phyloP scores from a whole-genome alignment of 2,797 vertebrate genomes.

The Dendrocincla tyrannina region DNA sequence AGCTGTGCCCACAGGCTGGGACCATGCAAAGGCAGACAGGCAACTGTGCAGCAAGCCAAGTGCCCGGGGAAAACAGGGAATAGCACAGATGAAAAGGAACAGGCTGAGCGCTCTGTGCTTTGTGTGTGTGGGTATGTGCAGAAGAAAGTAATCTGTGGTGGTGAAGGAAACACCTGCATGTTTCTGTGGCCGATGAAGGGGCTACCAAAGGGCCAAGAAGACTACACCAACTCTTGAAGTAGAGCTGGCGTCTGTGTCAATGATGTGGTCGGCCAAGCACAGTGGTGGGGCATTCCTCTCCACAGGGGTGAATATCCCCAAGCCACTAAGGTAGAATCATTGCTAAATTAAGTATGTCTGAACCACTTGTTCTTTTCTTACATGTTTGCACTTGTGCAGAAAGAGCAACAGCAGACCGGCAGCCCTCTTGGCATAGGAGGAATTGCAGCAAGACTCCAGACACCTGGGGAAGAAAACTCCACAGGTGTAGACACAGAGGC shows the following conservation, averaged over 20 bases:
- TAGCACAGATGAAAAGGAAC: neutral
- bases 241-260: neutral
- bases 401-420: neutral
- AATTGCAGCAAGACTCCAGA: neutral
- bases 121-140: neutral
- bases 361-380: neutral
- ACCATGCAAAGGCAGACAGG: accelerated
- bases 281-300: neutral
- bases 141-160: neutral
- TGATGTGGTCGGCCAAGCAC: neutral
- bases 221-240: neutral
- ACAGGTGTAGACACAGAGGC: neutral
- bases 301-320: neutral
- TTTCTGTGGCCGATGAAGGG: neutral
- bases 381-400: neutral
- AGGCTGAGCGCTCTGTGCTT: neutral
- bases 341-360: neutral
- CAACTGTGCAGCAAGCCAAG: neutral
- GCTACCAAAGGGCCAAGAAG: neutral
- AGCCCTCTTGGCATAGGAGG: neutral
- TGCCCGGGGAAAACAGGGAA: neutral
- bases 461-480: neutral
- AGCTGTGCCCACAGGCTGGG: neutral
- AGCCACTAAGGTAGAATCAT: neutral
- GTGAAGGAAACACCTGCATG: conserved; percentile 26